phyloP scores from a whole-genome alignment of 2,888 invertebrate species.

The Hydrotaea diabolus region DNA sequence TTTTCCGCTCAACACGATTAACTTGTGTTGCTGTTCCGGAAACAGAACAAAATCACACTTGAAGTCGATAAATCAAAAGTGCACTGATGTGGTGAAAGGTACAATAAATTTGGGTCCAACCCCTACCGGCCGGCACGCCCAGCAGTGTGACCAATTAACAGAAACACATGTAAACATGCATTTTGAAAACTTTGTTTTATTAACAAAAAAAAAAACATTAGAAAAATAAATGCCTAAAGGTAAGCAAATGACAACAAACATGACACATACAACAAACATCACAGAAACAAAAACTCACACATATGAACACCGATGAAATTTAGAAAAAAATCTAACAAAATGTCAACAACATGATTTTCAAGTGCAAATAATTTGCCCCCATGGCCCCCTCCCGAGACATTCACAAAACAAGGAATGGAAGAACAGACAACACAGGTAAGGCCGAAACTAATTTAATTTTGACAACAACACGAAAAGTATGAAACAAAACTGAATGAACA shows the following conservation, averaged over 20 bases:
- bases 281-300: neutral
- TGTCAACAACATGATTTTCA: constrained; percentile 65
- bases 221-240: neutral
- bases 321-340: constrained; percentile 43
- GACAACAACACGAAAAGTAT: constrained; percentile 14
- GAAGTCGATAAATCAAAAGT: constrained; percentile 22
- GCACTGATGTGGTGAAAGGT: neutral
- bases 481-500: constrained; percentile 18
- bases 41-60: no score
- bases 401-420: neutral
- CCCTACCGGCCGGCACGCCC: neutral
- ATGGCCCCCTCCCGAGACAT: neutral
- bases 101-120: constrained; percentile 26
- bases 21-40: no score
- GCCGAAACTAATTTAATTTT: constrained; percentile 18
- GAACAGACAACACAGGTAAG: constrained; percentile 52
- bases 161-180: constrained; percentile 25
- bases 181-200: neutral
- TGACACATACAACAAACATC: neutral
- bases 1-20: no score
- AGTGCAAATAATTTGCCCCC: constrained; percentile 63
- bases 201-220: neutral
- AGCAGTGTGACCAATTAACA: neutral
- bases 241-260: constrained; percentile 13
- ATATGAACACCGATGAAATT: constrained; percentile 3